Evolutionary conservation across 2,113 vertebrate species (phyloP), one percentile per base, ranked within the genome.

Genomic region (Pogona vitticeps): DNA sequence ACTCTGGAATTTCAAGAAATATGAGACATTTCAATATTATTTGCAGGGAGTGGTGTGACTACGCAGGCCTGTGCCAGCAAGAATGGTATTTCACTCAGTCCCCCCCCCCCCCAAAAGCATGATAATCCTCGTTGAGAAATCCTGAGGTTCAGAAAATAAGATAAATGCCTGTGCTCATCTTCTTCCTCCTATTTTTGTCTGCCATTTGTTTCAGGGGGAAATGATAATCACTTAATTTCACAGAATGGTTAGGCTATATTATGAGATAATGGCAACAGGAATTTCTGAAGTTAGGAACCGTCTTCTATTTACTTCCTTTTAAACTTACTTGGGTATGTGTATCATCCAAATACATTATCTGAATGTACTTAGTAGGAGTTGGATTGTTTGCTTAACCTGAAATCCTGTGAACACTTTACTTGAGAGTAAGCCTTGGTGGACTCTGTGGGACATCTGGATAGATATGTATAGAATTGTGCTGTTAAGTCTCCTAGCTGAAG

Each of bases 191-290:
- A 52, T 84, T 85, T 38, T 46, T 65, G 36, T 58, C 81, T 46
- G 18, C 80, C 23, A 8, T 26, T 2, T n/a, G n/a, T n/a, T n/a
- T n/a, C n/a, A n/a, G n/a, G n/a, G n/a, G n/a, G n/a, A n/a, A n/a
- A n/a, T n/a, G n/a, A n/a, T n/a, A n/a, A n/a, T n/a, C n/a, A n/a
- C n/a, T n/a, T n/a, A n/a, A n/a, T n/a, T n/a, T n/a, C n/a, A n/a
- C n/a, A n/a, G n/a, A n/a, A n/a, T n/a, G n/a, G n/a, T n/a, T 3
- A 20, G 3, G 14, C 0, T 17, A 26, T 8, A 52, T 71, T 7
- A 76, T 33, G 58, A 6, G 9, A 0, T 1, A 0, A 0, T 61
- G 31, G 12, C 8, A 1, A 0, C 0, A 5, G 17, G 6, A 58
- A 1, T 58, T 1, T 40, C 78, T 18, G 9, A 56, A 80, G 1